These are phyloP conservation scores for Automeris io DNA, from an alignment of 2,888 invertebrate genomes.

Conservation along the genomic window DNA sequence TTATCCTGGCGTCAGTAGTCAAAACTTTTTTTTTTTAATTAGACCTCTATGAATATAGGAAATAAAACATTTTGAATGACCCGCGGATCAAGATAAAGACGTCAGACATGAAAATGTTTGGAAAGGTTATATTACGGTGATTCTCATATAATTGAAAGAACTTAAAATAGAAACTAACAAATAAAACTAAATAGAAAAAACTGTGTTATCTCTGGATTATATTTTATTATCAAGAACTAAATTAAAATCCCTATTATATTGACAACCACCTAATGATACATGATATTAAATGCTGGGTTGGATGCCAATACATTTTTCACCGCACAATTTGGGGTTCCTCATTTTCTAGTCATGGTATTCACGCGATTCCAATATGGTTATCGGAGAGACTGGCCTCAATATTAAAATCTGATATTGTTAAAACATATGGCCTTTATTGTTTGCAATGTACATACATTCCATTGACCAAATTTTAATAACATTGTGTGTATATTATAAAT, in stretches of 20 bases:
- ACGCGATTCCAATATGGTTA: constrained; percentile 55
- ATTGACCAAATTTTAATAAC: constrained; percentile 5
- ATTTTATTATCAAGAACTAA: not conserved
- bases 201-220: not conserved
- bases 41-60: no score
- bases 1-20: no score
- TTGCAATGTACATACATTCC: constrained; percentile 17
- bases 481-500: not conserved
- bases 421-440: constrained; percentile 15
- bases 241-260: not conserved
- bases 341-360: constrained; percentile 39
- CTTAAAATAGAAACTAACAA: no score
- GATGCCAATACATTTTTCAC: constrained; percentile 39
- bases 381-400: constrained; percentile 36
- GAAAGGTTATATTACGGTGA: no score
- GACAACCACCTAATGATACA: constrained; percentile 28
- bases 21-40: no score
- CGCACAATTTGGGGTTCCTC: constrained; percentile 31
- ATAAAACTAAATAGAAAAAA: no score
- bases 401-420: constrained; percentile 53
- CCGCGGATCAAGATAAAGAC: no score
- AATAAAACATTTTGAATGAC: no score
- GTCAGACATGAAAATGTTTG: no score
- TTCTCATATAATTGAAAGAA: no score
- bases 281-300: constrained; percentile 32